Percentiles rank a stretch among this genome's conserved stretches.
These are phyloP conservation scores for Leptoteleia sp. DNA, from an alignment of 1,140 invertebrate genomes.

Conservation along the genomic window DNA sequence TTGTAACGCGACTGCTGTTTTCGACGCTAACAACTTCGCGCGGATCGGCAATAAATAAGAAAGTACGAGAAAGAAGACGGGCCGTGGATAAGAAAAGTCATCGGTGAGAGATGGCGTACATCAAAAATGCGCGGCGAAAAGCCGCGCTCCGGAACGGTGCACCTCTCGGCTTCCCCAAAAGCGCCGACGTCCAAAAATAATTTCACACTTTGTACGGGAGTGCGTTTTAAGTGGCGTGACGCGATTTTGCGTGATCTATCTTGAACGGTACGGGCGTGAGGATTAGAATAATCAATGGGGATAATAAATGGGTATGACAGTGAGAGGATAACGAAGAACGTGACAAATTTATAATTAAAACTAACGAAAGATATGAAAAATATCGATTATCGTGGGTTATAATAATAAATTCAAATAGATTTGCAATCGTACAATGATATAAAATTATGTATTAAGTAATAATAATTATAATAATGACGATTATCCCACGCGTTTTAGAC, in stretches of 20 bases:
- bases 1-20: slow-evolving; percentile 57
- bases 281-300: background rate
- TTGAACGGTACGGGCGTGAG: background rate
- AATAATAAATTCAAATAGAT: too few relatives aligned
- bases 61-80: too few relatives aligned
- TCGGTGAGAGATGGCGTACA: slow-evolving; percentile 40
- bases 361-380: too few relatives aligned
- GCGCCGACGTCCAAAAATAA: slow-evolving; percentile 54
- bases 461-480: too few relatives aligned
- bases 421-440: too few relatives aligned
- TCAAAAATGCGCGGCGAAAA: slow-evolving; percentile 50
- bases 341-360: too few relatives aligned
- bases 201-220: slow-evolving; percentile 49
- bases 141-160: slow-evolving; percentile 39
- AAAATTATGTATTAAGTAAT: too few relatives aligned
- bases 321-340: too few relatives aligned
- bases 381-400: too few relatives aligned
- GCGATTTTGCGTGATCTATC: slow-evolving; percentile 31
- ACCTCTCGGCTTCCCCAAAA: slow-evolving; percentile 19
- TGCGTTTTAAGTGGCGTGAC: slow-evolving; percentile 43
- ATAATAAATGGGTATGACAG: too few relatives aligned
- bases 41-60: slow-evolving; percentile 18
- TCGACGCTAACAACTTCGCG: slow-evolving; percentile 32
- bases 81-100: slow-evolving; percentile 54
- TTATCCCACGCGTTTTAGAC: too few relatives aligned